Conservation (phyloP, 2,113 vertebrate genomes). For the Enhydra lutris region DNA sequence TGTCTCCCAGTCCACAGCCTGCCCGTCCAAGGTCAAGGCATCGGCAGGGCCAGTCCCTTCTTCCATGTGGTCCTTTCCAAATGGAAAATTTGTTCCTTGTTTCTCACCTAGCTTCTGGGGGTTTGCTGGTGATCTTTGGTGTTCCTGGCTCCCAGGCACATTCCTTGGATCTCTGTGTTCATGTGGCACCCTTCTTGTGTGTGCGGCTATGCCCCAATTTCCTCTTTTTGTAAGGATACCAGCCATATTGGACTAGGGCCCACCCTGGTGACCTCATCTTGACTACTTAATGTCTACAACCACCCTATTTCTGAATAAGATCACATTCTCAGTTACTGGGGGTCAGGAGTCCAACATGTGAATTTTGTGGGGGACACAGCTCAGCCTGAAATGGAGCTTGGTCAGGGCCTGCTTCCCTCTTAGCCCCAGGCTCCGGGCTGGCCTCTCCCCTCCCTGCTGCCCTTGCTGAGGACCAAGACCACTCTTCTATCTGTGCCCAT, state of each 20-base stretch:
- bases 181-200: too few relatives aligned
- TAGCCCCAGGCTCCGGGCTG: not conserved
- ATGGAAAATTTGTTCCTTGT: not conserved
- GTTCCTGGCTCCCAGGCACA: too few relatives aligned
- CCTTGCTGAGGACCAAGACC: not conserved
- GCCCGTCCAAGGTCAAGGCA: not conserved
- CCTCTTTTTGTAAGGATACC: not conserved
- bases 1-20: not conserved
- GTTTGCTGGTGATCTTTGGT: not conserved
- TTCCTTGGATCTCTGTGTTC: not conserved
- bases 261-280: not conserved
- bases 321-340: not conserved
- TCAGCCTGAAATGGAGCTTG: not conserved
- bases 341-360: too few relatives aligned
- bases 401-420: not conserved
- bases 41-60: not conserved
- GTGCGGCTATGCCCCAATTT: not conserved
- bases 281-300: not conserved
- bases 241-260: not conserved
- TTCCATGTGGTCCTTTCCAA: not conserved
- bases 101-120: not conserved
- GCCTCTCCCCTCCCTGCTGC: not conserved
- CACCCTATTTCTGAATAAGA: not conserved
- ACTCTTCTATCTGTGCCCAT: not conserved
- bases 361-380: not conserved